These are phyloP conservation scores for Silurus aristotelis DNA, from an alignment of 2,797 vertebrate species.

Conservation along the genomic window DNA sequence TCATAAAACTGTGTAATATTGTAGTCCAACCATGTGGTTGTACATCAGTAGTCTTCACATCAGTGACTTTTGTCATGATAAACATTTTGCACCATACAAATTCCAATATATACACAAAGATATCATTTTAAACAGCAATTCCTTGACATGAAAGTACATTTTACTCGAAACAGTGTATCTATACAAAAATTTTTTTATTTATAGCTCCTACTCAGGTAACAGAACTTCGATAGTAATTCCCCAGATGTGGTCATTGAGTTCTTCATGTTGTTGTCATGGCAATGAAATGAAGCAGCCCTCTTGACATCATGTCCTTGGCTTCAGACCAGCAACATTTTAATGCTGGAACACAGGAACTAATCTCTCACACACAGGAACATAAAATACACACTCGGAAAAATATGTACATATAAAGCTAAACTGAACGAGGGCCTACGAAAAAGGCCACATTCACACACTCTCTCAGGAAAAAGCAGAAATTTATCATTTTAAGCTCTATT, in stretches of 20 bases:
- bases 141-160: neutral
- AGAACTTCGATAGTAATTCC: neutral
- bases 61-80: neutral
- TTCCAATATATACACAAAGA: neutral
- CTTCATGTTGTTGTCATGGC: neutral
- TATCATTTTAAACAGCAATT: neutral
- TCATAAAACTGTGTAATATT: neutral
- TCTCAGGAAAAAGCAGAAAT: neutral
- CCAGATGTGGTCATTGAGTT: neutral
- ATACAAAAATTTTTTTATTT: neutral
- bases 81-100: neutral
- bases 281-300: neutral
- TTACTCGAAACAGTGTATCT: neutral
- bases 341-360: neutral
- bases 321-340: neutral
- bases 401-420: slow-evolving; percentile 5
- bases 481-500: neutral
- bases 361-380: slow-evolving; percentile 15
- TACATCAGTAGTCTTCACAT: neutral
- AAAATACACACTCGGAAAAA: slow-evolving; percentile 10
- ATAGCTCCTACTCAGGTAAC: neutral
- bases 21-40: neutral
- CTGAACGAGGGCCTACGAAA: neutral
- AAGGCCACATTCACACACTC: neutral
- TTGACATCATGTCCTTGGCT: neutral